Base-by-base conservation (phyloP, 2,888 invertebrate species). In the Euplagia quadripunctaria region DNA sequence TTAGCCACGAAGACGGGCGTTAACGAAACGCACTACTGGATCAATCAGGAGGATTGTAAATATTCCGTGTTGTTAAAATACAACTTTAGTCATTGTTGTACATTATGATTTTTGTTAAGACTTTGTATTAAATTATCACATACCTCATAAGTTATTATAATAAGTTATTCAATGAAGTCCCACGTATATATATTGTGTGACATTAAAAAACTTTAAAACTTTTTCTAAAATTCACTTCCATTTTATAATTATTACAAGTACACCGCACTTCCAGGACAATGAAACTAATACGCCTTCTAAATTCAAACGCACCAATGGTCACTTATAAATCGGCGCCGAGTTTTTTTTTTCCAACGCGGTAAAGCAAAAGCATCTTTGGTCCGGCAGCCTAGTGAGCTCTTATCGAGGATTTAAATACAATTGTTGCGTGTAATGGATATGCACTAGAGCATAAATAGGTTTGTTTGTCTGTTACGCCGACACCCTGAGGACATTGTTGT, bases 371-470 rank as follows among this genome's bases (percentile, higher is more conserved):
- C 76, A 76, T 75, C 77, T 78, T 83, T 83, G 64, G 81, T 85
- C 83, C 89, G 87, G 87, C 89, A 83, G 87, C 87, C 86, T 85
- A 88, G 88, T 89, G 79, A 87, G 86, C 85, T 89, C 86, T 88
- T 88, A 89, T 87, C 73, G 82, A 86, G 91, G 93, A 90, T 93
- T 92, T 88, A 88, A 89, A 85, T 87, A 86, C 84, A 87, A 93
- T 92, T 89, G 91, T 88, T 87, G 82, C 83, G 76, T 94, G 95
- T 94, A 95, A 95, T 94, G 91, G 95, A 95, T 95, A 94, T 94
- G 93, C 94, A 95, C 90, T 92, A 93, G 94, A 93, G 93, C 95
- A 94, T 92, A 94, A 92, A 93, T 91, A 82, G 74, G 88, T 84
- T 85, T 86, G 90, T 91, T 92, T 93, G 91, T 90, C 89, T 88